Percentiles rank a stretch among this genome's conserved stretches.
Conservation (phyloP, 2,888 invertebrate species). For the Microplitis manilae region DNA sequence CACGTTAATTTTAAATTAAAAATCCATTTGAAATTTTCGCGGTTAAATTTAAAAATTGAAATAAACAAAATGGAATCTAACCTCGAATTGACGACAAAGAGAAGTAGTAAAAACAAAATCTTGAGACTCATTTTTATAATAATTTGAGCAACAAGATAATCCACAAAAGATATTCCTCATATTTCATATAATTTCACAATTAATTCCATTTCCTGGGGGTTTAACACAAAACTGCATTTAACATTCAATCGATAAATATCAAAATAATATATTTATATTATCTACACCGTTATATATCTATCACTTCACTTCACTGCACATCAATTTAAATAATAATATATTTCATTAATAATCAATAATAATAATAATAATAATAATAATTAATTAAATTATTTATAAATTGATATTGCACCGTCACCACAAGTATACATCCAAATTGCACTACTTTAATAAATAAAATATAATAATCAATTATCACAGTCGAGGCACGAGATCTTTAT, state of each 20-base stretch:
- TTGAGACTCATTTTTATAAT: constrained; percentile 65
- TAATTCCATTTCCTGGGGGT: constrained; percentile 32
- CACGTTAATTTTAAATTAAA: too few relatives aligned
- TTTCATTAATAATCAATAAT: neutral
- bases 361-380: neutral
- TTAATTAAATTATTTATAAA: neutral
- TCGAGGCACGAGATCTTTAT: neutral
- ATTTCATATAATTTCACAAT: constrained; percentile 58
- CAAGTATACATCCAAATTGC: neutral
- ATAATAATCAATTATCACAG: neutral
- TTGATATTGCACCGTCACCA: neutral
- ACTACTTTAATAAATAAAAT: neutral
- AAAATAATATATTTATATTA: constrained; percentile 10
- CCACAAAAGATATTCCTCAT: constrained; percentile 66
- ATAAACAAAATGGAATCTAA: constrained; percentile 40
- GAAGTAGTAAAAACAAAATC: constrained; percentile 60
- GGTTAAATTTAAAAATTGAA: neutral
- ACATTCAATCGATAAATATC: constrained; percentile 13
- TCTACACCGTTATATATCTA: neutral
- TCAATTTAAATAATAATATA: neutral
- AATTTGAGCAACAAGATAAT: constrained; percentile 59
- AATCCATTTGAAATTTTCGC: neutral
- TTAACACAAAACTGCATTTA: constrained; percentile 15
- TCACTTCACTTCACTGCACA: constrained; percentile 22
- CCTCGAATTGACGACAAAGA: constrained; percentile 64